These are phyloP conservation scores for Exephanes ischioxanthus DNA, from an alignment of 2,888 invertebrate species.

Conservation along the genomic window DNA sequence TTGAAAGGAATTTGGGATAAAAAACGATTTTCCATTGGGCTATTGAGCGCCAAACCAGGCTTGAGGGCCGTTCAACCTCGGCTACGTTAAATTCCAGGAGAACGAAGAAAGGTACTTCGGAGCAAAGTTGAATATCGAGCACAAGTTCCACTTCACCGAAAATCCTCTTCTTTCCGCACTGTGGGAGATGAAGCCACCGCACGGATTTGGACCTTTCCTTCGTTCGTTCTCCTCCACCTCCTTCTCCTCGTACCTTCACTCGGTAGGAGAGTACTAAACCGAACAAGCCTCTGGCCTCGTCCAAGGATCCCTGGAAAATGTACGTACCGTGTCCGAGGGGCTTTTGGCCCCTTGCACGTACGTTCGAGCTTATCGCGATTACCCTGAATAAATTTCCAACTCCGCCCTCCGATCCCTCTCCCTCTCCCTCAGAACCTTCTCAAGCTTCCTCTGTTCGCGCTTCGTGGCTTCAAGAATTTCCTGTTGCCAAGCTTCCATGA, in stretches of 20 bases:
- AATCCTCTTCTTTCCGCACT: conserved; percentile 64
- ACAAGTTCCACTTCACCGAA: conserved; percentile 51
- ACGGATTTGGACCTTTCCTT: conserved; percentile 54
- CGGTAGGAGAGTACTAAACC: conserved; percentile 44
- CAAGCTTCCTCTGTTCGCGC: conserved; percentile 14
- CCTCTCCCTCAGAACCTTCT: background rate
- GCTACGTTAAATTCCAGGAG: background rate
- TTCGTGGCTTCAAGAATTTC: conserved; percentile 19
- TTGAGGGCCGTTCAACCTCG: background rate
- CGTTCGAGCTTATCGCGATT: conserved; percentile 63
- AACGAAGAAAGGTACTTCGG: conserved; percentile 18
- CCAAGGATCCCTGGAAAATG: conserved; percentile 55
- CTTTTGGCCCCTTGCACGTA: conserved; percentile 54
- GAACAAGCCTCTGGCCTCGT: conserved; percentile 46
- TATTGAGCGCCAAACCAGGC: background rate
- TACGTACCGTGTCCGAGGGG: conserved; percentile 57
- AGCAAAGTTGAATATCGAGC: conserved; percentile 55
- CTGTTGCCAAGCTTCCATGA: conserved; percentile 17
- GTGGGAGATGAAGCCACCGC: conserved; percentile 61
- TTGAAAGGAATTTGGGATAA: conserved; percentile 1
- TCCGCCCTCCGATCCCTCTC: conserved; percentile 22
- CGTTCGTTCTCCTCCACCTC: conserved; percentile 6
- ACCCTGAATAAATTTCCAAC: conserved; percentile 64
- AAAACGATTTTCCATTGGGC: conserved; percentile 6
- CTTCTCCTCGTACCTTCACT: conserved; percentile 26